Base-by-base conservation (phyloP, 1,140 invertebrate species). In the Drosophila novamexicana region DNA sequence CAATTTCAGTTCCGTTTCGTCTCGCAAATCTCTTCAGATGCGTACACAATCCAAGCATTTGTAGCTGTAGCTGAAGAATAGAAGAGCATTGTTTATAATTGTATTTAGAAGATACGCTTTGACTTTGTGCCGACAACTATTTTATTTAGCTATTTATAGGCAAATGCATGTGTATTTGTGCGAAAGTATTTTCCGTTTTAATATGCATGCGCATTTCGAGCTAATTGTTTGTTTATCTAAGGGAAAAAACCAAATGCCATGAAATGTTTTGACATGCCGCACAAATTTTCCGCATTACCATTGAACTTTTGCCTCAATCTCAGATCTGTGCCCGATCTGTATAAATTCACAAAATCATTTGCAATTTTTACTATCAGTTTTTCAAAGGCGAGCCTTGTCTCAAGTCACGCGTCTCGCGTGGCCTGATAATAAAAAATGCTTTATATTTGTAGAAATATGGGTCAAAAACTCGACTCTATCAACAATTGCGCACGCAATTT, bases 221-320 rank as follows among this genome's bases (percentile, higher is more conserved):
- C 44, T 58, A 71, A 75, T 75, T 65, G 58, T 75, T 71, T 75
- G 68, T 75, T 75, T 75, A 75, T 65, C 49, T 36, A 37, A 59
- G 42, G 50, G 18, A 69, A 49, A 68, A 63, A 75, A 53, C 66
- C 67, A 65, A 75, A 75, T 71, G 59, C 37, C 68, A 53, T 68
- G 59, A 71, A 75, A 69, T 75, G 59, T 75, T 75, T 70, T 75
- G 72, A 70, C 67, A 75, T 70, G 53, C 53, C 53, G 52, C 50
- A 64, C 53, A 45, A 70, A 75, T 70, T 32, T 75, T 57, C 42
- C 68, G 45, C 40, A 65, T 65, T 64, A 53, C 66, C 58, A 75
- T 70, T 64, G 67, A 59, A 75, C 66, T 64, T 59, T 67, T 72
- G 54, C 34, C 49, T 39, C 12, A 53, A 47, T 53, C 52, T 22